phyloP scores from a whole-genome alignment of 2,797 vertebrate species.

The Platyrinchus mystaceus region DNA sequence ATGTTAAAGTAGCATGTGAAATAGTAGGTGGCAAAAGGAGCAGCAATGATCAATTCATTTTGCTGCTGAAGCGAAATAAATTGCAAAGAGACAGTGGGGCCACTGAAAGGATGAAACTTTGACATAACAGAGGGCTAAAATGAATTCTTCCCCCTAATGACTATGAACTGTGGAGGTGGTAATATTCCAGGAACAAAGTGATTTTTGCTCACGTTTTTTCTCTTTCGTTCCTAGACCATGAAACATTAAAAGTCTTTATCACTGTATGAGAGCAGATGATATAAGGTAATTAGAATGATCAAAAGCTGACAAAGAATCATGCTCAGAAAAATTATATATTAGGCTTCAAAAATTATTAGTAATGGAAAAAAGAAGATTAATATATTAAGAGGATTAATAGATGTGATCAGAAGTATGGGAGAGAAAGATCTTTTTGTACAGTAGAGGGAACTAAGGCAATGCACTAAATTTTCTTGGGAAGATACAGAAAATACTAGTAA shows the following conservation, averaged over 20 bases:
- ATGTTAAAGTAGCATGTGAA: conserved; percentile 18
- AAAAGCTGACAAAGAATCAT: conserved; percentile 41
- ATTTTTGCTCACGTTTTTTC: conserved; percentile 34
- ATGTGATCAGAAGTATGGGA: neutral
- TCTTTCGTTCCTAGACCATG: neutral
- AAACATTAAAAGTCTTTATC: conserved; percentile 47
- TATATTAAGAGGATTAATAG: neutral
- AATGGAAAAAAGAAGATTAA: neutral
- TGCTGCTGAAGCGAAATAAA: conserved; percentile 24
- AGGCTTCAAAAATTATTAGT: conserved; percentile 17
- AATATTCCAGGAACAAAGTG: conserved; percentile 47
- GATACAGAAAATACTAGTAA: neutral
- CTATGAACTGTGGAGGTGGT: conserved; percentile 56
- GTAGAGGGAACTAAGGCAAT: neutral
- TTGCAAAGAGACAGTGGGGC: conserved; percentile 19
- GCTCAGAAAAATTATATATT: neutral
- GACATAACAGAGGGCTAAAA: conserved; percentile 29
- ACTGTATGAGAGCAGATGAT: conserved; percentile 38
- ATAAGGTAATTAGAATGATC: conserved; percentile 59
- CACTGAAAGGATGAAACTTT: conserved; percentile 33
- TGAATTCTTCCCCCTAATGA: conserved; percentile 45
- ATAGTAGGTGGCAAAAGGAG: conserved; percentile 19
- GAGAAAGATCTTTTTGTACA: neutral
- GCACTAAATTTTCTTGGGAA: neutral
- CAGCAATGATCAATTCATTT: conserved; percentile 49